phyloP scores from a whole-genome alignment of 2,113 vertebrate species.

The Python bivittatus region DNA sequence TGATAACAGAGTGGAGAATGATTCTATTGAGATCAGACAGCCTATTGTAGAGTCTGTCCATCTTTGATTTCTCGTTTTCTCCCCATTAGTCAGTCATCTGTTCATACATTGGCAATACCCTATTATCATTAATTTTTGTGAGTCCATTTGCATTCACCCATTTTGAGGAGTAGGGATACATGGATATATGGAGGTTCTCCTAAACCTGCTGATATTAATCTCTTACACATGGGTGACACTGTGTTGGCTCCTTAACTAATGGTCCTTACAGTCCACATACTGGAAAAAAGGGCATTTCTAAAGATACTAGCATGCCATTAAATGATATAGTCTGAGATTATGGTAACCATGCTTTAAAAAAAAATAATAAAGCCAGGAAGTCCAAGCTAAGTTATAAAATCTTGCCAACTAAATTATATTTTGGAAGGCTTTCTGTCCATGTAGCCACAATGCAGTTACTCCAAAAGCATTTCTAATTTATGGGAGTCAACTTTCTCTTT shows the following conservation, averaged over 20 bases:
- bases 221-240: no score
- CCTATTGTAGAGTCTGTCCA: not conserved
- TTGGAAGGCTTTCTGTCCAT: not conserved
- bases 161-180: not conserved
- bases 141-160: not conserved
- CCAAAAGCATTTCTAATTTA: constrained; percentile 50
- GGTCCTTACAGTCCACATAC: not conserved
- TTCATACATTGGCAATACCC: not conserved
- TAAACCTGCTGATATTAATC: not conserved
- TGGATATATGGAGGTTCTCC: no score
- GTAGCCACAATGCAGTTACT: not conserved
- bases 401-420: not conserved
- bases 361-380: not conserved
- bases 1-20: not conserved
- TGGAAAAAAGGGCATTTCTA: not conserved
- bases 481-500: constrained; percentile 54
- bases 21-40: not conserved
- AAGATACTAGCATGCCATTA: not conserved
- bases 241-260: not conserved
- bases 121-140: not conserved
- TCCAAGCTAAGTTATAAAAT: not conserved
- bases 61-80: not conserved
- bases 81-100: not conserved
- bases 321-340: not conserved
- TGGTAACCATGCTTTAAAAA: not conserved